Percentiles rank a stretch among this genome's conserved stretches.
Conservation (phyloP, 1,140 invertebrate genomes). For the Euwallacea fornicatus region DNA sequence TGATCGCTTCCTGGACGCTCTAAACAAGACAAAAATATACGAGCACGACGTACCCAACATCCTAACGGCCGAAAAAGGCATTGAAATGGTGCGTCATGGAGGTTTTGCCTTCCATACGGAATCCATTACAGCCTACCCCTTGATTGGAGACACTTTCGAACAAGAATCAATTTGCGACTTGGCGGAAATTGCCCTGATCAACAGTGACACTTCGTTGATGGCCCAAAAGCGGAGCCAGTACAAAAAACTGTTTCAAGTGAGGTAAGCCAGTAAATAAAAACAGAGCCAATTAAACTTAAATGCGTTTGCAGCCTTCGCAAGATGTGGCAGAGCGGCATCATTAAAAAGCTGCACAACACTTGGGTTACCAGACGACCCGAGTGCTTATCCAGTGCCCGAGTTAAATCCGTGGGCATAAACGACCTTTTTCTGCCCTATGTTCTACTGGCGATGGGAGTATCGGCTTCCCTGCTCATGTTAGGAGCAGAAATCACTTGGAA, state of each 20-base stretch:
- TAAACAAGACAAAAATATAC: conserved; percentile 38
- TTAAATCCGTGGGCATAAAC: conserved; percentile 40
- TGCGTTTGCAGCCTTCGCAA: conserved; percentile 37
- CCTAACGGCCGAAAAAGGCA: conserved; percentile 33
- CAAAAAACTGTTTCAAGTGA: conserved; percentile 54
- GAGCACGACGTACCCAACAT: conserved; percentile 20
- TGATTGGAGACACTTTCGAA: conserved; percentile 54
- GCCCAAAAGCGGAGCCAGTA: conserved; percentile 56
- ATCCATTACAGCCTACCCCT: conserved; percentile 55
- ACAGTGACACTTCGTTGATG: conserved; percentile 53
- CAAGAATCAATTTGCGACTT: conserved; percentile 56
- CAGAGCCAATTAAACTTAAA: conserved; percentile 6
- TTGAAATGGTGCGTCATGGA: conserved; percentile 37
- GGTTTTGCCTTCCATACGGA: conserved; percentile 58
- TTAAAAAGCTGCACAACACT: conserved; percentile 37
- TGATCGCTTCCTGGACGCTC: conserved; percentile 18
- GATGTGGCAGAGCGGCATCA: conserved; percentile 38
- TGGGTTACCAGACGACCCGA: conserved; percentile 41
- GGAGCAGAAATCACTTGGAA: conserved; percentile 34
- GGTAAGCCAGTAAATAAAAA: conserved; percentile 29
- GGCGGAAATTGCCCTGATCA: conserved; percentile 52
- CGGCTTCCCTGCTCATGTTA: conserved; percentile 33
- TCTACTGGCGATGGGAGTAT: conserved; percentile 36
- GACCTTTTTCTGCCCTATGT: conserved; percentile 44
- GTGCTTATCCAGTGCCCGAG: conserved; percentile 39